Evolutionary conservation across 1,140 invertebrate genomes (phyloP), one percentile per base, ranked within the genome.

Genomic region (Brachionus paranguensis): DNA sequence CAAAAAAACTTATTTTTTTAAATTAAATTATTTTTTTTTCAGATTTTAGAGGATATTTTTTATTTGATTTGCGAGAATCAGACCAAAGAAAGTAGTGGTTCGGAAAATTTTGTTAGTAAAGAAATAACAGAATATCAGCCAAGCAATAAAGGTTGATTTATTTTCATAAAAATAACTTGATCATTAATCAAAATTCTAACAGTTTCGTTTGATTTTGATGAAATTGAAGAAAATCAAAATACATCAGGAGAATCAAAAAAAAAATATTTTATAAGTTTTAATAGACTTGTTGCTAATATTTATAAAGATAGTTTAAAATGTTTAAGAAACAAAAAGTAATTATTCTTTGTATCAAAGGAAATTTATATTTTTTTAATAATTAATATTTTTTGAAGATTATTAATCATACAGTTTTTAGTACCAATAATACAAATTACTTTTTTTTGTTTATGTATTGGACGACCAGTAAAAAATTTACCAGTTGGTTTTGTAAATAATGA

Each of bases 391-490:
- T 20, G 3, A 85, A 88, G 88, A 37, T 85, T 90, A 78, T 85
- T 90, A 12, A 60, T 90, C 68, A 97, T 97, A 89, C 95, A 97
- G 86, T 95, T 97, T 87, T 93, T 93, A 11, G 89, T 98, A 86
- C 96, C 96, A 41, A 93, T 95, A 2, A 93, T 95, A 89, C 95
- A 98, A 91, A 95, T 95, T 14, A 94, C 96, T 65, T 92, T 97
- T 5, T 98, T 98, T 91, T 98, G 96, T 89, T 88, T 96, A 85
- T 95, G 95, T 27, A 96, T 98, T 85, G 96, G 96, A 83, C 92
- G 94, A 37, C 94, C 96, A 87, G 96, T 96, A 0, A 93, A 92
- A 68, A 93, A 94, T 64, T 91, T 98, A 0, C 92, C 92, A 85
- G 86, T 98, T 87, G 95, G 94, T 37, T 92, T 97, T 83, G 94